Base-by-base conservation (phyloP, 2,113 vertebrate genomes). In the Toxotes jaculatrix region DNA sequence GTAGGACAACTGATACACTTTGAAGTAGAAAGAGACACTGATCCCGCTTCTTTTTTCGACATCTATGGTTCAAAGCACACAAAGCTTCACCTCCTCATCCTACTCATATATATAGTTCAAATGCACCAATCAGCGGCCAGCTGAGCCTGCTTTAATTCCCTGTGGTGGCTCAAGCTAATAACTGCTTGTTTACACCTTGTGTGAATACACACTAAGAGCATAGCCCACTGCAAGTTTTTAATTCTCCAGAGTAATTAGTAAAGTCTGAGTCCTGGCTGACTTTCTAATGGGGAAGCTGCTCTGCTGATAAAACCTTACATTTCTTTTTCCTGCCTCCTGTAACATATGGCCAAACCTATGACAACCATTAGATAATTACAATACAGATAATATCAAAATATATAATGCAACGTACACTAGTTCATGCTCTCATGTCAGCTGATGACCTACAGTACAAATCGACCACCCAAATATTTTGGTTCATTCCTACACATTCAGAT, bases 41-140 rank as follows among this genome's bases (percentile, higher is more conserved):
- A 75, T 70, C n/a, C 16, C 16, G 45, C 64, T 75, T 64, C 47
- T 59, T 43, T 67, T 72, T 67, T 47, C 31, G 49, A 42, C 27
- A 45, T 32, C n/a, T 2, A 7, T 13, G 5, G 23, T 51, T 75
- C 36, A 82, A 75, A 85, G 21, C 21, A 42, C 13, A 70, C 57
- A 66, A 42, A 51, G 53, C 34, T 31, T 67, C 59, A 42, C 59
- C 21, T 74, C 62, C 49, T 63, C 49, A 40, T 73, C 27, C 12
- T 63, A n/a, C 53, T 21, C 21, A 69, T 38, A 83, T 79, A 23
- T 21, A 47, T 19, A 61, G 77, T 79, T 84, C 42, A 81, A 81
- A 85, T 38, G 72, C 64, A 70, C 27, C n/a, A 57, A 64, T 77
- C 17, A 66, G 47, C 3, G n/a, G 67, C 74, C 40, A 68, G 68